Conservation (phyloP, 1,140 invertebrate genomes). For the Zelostemma sp. region DNA sequence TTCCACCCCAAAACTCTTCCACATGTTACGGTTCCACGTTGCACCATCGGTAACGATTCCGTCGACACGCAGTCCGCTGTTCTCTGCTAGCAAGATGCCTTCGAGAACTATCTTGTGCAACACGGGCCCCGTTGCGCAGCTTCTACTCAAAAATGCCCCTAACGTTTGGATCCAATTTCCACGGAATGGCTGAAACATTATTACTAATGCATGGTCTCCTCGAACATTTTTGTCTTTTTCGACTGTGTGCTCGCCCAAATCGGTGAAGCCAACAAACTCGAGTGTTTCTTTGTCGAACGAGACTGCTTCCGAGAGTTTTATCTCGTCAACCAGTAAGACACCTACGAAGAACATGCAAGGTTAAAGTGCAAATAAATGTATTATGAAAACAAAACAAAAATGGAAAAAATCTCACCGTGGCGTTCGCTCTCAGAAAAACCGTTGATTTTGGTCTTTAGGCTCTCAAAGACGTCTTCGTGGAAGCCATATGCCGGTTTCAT, state of each 20-base stretch:
- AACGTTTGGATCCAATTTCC: slow-evolving; percentile 45
- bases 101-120: slow-evolving; percentile 46
- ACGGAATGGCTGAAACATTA: slow-evolving; percentile 52
- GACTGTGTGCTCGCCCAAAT: slow-evolving; percentile 44
- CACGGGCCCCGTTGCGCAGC: slow-evolving; percentile 25
- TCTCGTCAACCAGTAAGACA: too few relatives aligned
- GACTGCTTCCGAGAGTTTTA: too few relatives aligned
- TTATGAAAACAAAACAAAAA: too few relatives aligned
- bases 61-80: slow-evolving; percentile 31
- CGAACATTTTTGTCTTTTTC: slow-evolving; percentile 22
- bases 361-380: too few relatives aligned
- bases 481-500: slow-evolving; percentile 3
- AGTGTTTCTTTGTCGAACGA: too few relatives aligned
- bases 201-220: slow-evolving; percentile 48
- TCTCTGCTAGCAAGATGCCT: slow-evolving; percentile 25
- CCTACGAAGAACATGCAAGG: too few relatives aligned
- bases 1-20: slow-evolving; percentile 29
- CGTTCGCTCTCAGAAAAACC: background rate
- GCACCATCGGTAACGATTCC: slow-evolving; percentile 32
- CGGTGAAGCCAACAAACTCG: background rate
- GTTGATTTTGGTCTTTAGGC: background rate
- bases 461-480: background rate
- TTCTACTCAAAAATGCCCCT: slow-evolving; percentile 43
- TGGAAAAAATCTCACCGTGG: too few relatives aligned
- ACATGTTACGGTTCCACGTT: slow-evolving; percentile 37